A percentile compares a stretch with the other conserved stretches of the same genome.
phyloP scores from a whole-genome alignment of 2,888 invertebrate species.

The Agrotis puta region DNA sequence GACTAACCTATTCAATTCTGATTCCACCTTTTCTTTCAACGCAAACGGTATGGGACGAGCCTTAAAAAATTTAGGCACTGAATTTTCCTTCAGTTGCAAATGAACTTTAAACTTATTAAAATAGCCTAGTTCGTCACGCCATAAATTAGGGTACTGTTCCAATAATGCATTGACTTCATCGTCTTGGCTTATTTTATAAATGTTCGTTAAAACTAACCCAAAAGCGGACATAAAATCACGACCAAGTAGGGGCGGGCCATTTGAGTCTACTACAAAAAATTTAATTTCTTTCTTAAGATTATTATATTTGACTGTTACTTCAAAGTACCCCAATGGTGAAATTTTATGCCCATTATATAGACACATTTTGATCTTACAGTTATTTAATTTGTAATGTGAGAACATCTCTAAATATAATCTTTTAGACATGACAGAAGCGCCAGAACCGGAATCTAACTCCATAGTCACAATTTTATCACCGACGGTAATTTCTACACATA shows the following conservation, averaged over 20 bases:
- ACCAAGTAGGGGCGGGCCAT: no score
- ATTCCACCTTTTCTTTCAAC: not conserved
- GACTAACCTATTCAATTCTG: not conserved
- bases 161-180: slow-evolving; percentile 3
- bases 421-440: slow-evolving; percentile 2
- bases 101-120: slow-evolving; percentile 13
- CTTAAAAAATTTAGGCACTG: slow-evolving; percentile 6
- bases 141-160: slow-evolving; percentile 5
- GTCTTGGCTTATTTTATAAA: slow-evolving; percentile 7
- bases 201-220: slow-evolving; percentile 6
- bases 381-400: slow-evolving; percentile 1
- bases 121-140: slow-evolving; percentile 1
- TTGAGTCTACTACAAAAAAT: slow-evolving; percentile 6
- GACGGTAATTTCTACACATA: not conserved
- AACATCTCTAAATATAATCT: not conserved
- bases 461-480: not conserved
- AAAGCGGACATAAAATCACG: no score
- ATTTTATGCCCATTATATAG: not conserved
- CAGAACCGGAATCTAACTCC: slow-evolving; percentile 12
- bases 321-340: no score
- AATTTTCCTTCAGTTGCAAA: slow-evolving; percentile 6
- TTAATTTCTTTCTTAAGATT: not conserved
- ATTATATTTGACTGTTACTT: slow-evolving; percentile 1
- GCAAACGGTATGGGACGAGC: slow-evolving; percentile 1
- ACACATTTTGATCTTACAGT: slow-evolving; percentile 6